Evolutionary conservation across 2,797 vertebrate species (phyloP), one percentile per base, ranked within the genome.

Genomic region (Microhierax caerulescens): DNA sequence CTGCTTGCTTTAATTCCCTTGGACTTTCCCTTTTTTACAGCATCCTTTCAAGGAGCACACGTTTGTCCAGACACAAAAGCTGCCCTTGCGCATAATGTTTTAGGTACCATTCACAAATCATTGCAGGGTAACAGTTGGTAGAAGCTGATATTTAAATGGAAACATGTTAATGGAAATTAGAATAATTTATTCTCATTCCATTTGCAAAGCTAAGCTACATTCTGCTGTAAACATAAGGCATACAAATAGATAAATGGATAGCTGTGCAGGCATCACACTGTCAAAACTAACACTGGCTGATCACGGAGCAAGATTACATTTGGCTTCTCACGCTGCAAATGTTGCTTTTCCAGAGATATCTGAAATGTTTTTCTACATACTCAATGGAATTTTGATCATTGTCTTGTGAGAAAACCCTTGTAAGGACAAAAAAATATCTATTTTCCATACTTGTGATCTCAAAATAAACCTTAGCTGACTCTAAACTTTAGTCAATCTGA

Each of bases 111-210:
- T 74, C 73, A 65, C 4, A 8, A 86, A 45, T 30, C 16, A 24
- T 41, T 32, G 50, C 8, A 34, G 34, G 25, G 25, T 69, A 75
- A 75, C 79, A 51, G 78, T 7, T 84, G 77, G 37, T 30, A 88
- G 91, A 94, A 79, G 43, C 13, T 65, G 61, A 60, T 77, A 95
- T 77, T 90, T 90, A 72, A 80, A 93, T 34, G 28, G 61, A 65
- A 91, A 70, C 39, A 37, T 70, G 95, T 87, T 87, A 91, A 82
- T 81, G 30, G 72, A 32, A 96, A 73, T 91, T 92, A 84, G 50
- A 96, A 88, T 78, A 73, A 90, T 90, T 95, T 78, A 93, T 93
- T 95, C 47, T n/a, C 13, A 59, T 81, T 80, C 57, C 37, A 61
- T 95, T 92, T 94, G 65, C 54, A 93, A 84, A 90, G 27, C 24